phyloP scores from a whole-genome alignment of 2,888 invertebrate genomes.

The Dryobotodes eremita region DNA sequence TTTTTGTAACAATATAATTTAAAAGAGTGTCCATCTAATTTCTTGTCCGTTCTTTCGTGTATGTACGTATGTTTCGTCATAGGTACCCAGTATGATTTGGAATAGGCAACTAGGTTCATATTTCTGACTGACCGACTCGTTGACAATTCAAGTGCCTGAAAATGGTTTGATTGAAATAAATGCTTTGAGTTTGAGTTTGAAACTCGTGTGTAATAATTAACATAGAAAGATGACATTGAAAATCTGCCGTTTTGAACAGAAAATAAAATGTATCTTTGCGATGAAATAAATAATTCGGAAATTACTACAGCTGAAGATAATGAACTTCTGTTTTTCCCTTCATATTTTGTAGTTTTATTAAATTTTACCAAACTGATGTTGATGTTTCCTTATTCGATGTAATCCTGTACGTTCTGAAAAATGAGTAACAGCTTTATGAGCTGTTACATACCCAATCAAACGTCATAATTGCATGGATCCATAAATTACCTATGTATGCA shows the following conservation, averaged over 20 bases:
- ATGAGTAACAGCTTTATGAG: constrained; percentile 21
- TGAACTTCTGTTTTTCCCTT: neutral
- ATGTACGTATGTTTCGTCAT: too few relatives aligned
- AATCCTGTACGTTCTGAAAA: constrained; percentile 22
- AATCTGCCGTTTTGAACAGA: neutral
- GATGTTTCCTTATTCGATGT: constrained; percentile 27
- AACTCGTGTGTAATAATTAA: neutral
- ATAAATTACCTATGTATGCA: constrained; percentile 24
- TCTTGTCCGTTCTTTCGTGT: too few relatives aligned
- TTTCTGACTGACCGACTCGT: too few relatives aligned
- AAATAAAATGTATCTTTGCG: neutral
- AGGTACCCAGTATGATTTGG: too few relatives aligned
- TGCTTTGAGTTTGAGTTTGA: too few relatives aligned
- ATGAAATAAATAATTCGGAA: neutral
- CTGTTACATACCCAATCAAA: constrained; percentile 25
- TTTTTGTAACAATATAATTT: too few relatives aligned
- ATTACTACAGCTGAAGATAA: neutral
- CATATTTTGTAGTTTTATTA: neutral
- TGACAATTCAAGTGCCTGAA: too few relatives aligned
- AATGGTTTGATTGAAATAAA: too few relatives aligned
- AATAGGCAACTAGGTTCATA: too few relatives aligned
- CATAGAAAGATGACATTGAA: constrained; percentile 11
- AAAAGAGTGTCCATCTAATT: too few relatives aligned
- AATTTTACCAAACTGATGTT: neutral
- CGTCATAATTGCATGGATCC: constrained; percentile 15